A percentile compares a stretch with the other conserved stretches of the same genome.
phyloP scores from a whole-genome alignment of 2,113 vertebrate species.

The Mungos mungo region DNA sequence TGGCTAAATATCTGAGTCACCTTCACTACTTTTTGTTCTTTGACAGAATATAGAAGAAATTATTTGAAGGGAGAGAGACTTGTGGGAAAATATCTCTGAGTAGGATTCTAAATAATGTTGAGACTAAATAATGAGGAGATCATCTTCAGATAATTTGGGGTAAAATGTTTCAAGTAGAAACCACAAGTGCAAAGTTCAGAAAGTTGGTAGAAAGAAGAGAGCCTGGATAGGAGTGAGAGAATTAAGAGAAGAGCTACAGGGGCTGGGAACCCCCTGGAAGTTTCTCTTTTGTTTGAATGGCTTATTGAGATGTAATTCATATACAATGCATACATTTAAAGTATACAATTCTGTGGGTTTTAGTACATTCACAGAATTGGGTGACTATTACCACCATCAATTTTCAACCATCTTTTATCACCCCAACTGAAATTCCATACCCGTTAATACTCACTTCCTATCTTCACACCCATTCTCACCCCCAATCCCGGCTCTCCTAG shows the following conservation, averaged over 20 bases:
- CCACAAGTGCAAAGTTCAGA: not conserved
- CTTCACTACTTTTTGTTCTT: not conserved
- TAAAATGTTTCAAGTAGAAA: not conserved
- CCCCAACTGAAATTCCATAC: not conserved
- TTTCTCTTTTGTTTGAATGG: not conserved
- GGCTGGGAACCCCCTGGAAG: not conserved
- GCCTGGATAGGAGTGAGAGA: not conserved
- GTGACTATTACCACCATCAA: not conserved
- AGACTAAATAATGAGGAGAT: not conserved
- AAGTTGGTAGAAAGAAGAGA: not conserved
- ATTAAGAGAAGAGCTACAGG: not conserved
- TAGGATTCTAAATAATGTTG: not conserved
- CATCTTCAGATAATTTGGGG: not conserved
- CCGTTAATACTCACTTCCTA: not conserved
- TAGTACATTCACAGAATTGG: not conserved
- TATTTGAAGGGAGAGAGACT: not conserved
- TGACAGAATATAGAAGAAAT: not conserved
- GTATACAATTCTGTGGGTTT: not conserved
- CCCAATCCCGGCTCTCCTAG: not conserved
- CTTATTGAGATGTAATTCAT: not conserved
- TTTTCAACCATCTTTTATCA: not conserved
- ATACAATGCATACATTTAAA: not conserved
- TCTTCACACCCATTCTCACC: not conserved
- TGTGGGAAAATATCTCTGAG: not conserved
- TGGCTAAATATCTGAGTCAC: not conserved